Evolutionary conservation across 2,888 invertebrate species (phyloP).

Genomic region (Vesta saturnalis): DNA sequence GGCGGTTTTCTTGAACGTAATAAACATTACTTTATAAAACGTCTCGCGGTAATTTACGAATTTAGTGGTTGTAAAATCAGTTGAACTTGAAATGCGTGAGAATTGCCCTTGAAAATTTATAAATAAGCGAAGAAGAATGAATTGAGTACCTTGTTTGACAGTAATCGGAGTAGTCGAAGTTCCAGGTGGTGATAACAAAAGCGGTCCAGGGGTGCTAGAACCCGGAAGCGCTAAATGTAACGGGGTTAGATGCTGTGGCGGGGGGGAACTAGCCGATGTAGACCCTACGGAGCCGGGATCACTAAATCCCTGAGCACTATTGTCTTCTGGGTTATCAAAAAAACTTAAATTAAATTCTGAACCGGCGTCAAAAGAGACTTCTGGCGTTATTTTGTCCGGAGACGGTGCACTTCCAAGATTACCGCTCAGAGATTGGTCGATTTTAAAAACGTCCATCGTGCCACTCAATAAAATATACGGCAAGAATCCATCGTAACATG

Average conservation of each 20-base stretch:
- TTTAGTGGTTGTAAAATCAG: no score
- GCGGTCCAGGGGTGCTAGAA: constrained; percentile 51
- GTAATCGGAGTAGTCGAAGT: constrained; percentile 51
- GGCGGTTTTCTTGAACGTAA: no score
- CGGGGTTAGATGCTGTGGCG: constrained; percentile 53
- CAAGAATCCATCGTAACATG: constrained; percentile 36
- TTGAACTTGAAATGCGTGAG: no score
- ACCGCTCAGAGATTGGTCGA: constrained; percentile 72
- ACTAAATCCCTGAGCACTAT: constrained; percentile 74
- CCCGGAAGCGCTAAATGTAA: constrained; percentile 53
- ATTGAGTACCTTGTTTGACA: constrained; percentile 58
- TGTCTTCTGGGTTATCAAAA: constrained; percentile 77
- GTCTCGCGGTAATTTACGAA: neutral
- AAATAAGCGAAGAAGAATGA: neutral
- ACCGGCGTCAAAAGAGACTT: constrained; percentile 78
- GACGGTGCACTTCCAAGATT: constrained; percentile 70
- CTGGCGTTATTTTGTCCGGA: constrained; percentile 69
- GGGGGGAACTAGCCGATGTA: constrained; percentile 62
- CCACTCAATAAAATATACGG: constrained; percentile 38
- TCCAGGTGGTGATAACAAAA: constrained; percentile 54
- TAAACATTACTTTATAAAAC: neutral
- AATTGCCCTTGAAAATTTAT: neutral
- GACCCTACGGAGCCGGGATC: constrained; percentile 73
- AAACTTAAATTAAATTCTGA: constrained; percentile 84
- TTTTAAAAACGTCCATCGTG: constrained; percentile 78